These are phyloP conservation scores for Zaprionus capensis DNA, from an alignment of 1,140 invertebrate species.

Conservation along the genomic window DNA sequence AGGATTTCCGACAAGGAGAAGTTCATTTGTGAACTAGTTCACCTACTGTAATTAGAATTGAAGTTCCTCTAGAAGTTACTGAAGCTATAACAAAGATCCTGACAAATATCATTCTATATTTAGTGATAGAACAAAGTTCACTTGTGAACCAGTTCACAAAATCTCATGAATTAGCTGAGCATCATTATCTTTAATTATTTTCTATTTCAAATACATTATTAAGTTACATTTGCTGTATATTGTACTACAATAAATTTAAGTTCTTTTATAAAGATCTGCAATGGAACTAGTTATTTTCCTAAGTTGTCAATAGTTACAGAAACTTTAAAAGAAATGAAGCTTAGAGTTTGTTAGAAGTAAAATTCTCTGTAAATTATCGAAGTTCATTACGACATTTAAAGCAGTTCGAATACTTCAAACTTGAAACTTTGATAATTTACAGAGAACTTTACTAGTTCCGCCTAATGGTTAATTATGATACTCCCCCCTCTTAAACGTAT, in stretches of 20 bases:
- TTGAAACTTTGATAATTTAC: neutral
- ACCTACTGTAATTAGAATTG: too few relatives aligned
- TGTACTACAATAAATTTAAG: too few relatives aligned
- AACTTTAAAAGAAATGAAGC: neutral
- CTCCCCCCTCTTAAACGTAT: neutral
- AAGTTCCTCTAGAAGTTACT: too few relatives aligned
- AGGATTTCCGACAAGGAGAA: too few relatives aligned
- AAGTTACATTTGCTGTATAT: too few relatives aligned
- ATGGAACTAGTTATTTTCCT: constrained; percentile 8
- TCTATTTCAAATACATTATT: too few relatives aligned
- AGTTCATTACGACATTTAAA: too few relatives aligned
- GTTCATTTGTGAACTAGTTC: neutral
- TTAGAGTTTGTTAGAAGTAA: neutral
- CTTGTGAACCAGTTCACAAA: constrained; percentile 25
- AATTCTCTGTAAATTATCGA: too few relatives aligned
- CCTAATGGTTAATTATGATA: neutral
- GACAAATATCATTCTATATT: neutral
- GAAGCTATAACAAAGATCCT: neutral
- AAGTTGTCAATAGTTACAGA: neutral
- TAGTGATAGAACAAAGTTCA: neutral
- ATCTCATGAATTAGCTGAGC: too few relatives aligned
- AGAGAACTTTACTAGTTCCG: neutral
- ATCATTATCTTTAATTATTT: too few relatives aligned
- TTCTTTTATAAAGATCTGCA: neutral
- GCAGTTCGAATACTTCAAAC: neutral